Conservation (phyloP, 2,113 vertebrate genomes). For the Pimephales promelas region DNA sequence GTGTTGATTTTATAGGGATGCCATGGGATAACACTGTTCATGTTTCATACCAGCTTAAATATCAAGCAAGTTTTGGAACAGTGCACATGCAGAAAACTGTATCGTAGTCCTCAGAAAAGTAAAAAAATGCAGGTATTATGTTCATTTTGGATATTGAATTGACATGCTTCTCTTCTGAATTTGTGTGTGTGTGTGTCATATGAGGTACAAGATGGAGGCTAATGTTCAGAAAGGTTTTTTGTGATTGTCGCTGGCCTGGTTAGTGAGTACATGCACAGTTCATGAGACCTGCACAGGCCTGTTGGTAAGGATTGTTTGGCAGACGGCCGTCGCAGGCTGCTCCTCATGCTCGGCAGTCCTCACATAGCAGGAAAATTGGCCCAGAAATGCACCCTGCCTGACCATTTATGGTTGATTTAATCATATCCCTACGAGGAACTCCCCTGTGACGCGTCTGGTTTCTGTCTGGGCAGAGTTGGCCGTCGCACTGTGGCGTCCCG, state of each 20-base stretch:
- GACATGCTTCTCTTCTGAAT: too few relatives aligned
- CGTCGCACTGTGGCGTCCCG: slow-evolving; percentile 43
- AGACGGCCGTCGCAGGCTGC: slow-evolving; percentile 35
- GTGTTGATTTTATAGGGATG: background rate
- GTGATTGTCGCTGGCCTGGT: background rate
- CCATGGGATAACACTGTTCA: background rate
- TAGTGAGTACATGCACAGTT: background rate
- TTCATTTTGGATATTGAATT: background rate
- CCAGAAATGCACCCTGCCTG: slow-evolving; percentile 54
- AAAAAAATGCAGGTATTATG: background rate
- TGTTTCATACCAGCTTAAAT: background rate
- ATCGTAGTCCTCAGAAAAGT: background rate
- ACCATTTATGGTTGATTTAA: slow-evolving; percentile 61
- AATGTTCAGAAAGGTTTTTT: background rate
- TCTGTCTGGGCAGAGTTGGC: slow-evolving; percentile 59
- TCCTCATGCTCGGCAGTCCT: slow-evolving; percentile 50
- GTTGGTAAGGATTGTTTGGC: slow-evolving; percentile 50
- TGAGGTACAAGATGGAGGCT: background rate
- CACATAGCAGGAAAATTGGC: slow-evolving; percentile 57
- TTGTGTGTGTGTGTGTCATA: background rate
- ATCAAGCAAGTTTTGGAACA: background rate
- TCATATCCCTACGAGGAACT: slow-evolving; percentile 61
- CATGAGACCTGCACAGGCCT: slow-evolving; percentile 46
- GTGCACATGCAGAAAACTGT: background rate
- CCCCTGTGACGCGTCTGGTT: slow-evolving; percentile 59